Evolutionary conservation across 1,140 invertebrate species (phyloP), one percentile per base, ranked within the genome.

Genomic region (Drosophila tristis): DNA sequence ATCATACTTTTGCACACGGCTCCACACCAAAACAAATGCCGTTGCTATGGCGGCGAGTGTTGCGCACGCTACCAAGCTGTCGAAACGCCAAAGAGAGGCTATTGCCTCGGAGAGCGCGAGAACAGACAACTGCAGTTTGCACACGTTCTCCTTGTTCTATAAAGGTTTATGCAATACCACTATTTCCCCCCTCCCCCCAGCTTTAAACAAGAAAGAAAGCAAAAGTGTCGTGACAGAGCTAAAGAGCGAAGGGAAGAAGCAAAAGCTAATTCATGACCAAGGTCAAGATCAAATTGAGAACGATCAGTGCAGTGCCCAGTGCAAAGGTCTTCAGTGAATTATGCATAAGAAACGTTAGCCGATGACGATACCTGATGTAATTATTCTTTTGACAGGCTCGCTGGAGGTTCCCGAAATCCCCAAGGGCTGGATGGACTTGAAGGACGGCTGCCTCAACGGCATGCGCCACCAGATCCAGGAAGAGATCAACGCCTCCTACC

Each of bases 401-500:
- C 39, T 87, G 59, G 75, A 63, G 31, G 61, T 81, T 8, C 73
- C 74, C 11, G 66, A 71, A 6, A 75, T 67, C 4, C 94, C 94
- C 39, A 90, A 78, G 23, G 92, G 93, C 74, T 96, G 95, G 95
- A 90, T 94, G 8, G 94, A 95, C 11, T 96, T 97, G 94, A 93
- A 93, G 3, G 55, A 77, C 7, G 90, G 92, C 0, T 98, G 97
- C 81, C 90, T 94, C 0, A 91, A 93, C 16, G 92, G 92, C 39
- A 93, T 97, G 91, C 93, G 94, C 31, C 78, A 92, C 5, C 97
- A 98, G 92, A 95, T 98, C 2, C 94, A 96, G 85, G 93, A 91
- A 74, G 97, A 98, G 92, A 93, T 97, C 11, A 92, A 93, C 50
- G 97, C 97, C 43, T 94, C 97, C 1, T 93, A 97, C 77, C 95